Conservation (phyloP, 2,113 vertebrate species). For the Mesoclemmys tuberculata region DNA sequence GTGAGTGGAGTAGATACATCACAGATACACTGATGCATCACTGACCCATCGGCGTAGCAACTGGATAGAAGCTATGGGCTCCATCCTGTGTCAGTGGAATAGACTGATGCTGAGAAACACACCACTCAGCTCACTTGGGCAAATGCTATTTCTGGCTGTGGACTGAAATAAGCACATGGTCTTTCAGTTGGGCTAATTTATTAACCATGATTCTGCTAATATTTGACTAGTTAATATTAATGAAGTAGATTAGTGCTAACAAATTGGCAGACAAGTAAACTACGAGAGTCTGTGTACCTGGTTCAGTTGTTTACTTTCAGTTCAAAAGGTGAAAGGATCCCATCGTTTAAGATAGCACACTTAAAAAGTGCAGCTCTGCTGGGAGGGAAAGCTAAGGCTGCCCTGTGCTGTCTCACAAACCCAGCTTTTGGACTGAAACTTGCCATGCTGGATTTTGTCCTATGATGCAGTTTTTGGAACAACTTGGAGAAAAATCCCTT, state of each 20-base stretch:
- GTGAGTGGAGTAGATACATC: too few species aligned
- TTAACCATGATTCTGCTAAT: background rate
- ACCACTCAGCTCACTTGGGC: background rate
- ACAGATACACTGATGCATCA: background rate
- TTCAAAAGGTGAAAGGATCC: accelerated
- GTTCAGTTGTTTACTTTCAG: background rate
- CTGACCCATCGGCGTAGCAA: slow-evolving; percentile 16
- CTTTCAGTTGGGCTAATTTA: slow-evolving; percentile 21
- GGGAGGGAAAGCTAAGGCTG: background rate
- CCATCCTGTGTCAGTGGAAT: background rate
- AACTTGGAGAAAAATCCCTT: background rate
- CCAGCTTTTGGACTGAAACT: background rate
- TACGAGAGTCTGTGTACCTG: accelerated
- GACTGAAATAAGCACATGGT: slow-evolving; percentile 27
- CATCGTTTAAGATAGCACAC: accelerated
- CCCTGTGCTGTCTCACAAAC: background rate
- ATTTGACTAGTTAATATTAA: background rate
- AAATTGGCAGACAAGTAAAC: background rate
- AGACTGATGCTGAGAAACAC: slow-evolving; percentile 39
- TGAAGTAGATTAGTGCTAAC: slow-evolving; percentile 14
- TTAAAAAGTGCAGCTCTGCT: background rate
- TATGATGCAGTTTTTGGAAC: background rate
- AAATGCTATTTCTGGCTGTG: slow-evolving; percentile 14
- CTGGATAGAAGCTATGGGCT: slow-evolving; percentile 10
- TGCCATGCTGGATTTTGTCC: background rate